These are phyloP conservation scores for Formica exsecta DNA, from an alignment of 1,140 invertebrate genomes.

Conservation along the genomic window DNA sequence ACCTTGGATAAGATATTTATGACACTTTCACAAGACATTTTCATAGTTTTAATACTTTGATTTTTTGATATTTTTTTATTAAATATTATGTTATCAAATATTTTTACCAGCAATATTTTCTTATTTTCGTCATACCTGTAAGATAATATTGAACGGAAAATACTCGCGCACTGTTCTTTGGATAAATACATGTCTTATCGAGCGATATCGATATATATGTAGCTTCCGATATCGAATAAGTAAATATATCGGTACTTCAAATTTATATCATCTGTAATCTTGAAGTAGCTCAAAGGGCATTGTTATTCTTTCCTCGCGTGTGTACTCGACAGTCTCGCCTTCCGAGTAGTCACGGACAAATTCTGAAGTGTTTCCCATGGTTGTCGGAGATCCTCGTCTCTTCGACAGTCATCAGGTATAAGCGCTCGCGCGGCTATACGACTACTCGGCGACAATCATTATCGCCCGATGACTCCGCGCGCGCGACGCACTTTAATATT, in stretches of 20 bases:
- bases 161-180: background rate
- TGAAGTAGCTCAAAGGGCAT: background rate
- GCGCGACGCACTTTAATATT: constrained; percentile 82
- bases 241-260: constrained; percentile 19
- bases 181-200: background rate
- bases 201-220: background rate
- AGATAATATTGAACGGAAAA: background rate
- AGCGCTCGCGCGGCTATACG: background rate
- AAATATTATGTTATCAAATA: no score
- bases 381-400: constrained; percentile 75
- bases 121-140: background rate
- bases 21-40: background rate
- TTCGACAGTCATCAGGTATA: constrained; percentile 57
- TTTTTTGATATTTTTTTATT: background rate
- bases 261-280: constrained; percentile 34
- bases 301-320: constrained; percentile 3
- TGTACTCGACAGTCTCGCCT: background rate
- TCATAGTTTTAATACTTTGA: background rate
- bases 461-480: constrained; percentile 79
- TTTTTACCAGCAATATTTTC: no score
- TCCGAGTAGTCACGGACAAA: constrained; percentile 35
- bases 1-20: constrained; percentile 1
- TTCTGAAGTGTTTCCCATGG: constrained; percentile 81
- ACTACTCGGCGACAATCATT: constrained; percentile 81
- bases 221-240: constrained; percentile 12